Percentiles rank a stretch among this genome's conserved stretches.
Evolutionary conservation across 2,113 vertebrate species (phyloP).

Genomic region (Lipophrys pholis): DNA sequence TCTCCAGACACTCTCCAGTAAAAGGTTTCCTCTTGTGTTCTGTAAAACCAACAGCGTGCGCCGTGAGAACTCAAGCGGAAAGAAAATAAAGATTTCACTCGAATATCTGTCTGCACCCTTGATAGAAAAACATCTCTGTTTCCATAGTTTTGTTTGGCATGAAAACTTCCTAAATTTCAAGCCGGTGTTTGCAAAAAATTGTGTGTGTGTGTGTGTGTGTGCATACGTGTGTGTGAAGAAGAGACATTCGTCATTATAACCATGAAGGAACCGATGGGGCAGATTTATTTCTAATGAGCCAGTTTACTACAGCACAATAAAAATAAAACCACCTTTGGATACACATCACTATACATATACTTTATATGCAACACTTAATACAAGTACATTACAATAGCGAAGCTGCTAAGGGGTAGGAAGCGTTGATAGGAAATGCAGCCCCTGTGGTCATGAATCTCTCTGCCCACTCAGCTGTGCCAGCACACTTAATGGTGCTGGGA

Average conservation of each 20-base stretch:
- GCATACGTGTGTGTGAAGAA: no score
- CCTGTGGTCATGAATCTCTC: background rate
- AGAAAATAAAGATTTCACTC: background rate
- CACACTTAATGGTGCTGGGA: constrained; percentile 5
- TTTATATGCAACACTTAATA: background rate
- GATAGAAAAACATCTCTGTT: background rate
- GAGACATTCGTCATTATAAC: constrained; percentile 37
- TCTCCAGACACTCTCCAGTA: constrained; percentile 19
- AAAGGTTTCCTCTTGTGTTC: constrained; percentile 16
- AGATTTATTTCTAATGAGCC: constrained; percentile 30
- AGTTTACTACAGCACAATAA: constrained; percentile 19
- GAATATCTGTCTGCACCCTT: background rate
- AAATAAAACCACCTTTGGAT: constrained; percentile 5
- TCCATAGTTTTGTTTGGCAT: background rate
- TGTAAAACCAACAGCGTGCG: constrained; percentile 22
- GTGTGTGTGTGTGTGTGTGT: no score
- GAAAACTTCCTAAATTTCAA: background rate
- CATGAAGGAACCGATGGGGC: constrained; percentile 21
- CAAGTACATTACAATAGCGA: background rate
- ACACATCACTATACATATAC: background rate
- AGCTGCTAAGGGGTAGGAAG: background rate
- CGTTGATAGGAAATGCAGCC: constrained; percentile 17
- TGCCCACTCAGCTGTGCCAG: background rate
- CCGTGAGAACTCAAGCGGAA: background rate
- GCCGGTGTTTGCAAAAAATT: background rate